A percentile compares a stretch with the other conserved stretches of the same genome.
Evolutionary conservation across 2,888 invertebrate genomes (phyloP).

Genomic region (Gortyna flavago): DNA sequence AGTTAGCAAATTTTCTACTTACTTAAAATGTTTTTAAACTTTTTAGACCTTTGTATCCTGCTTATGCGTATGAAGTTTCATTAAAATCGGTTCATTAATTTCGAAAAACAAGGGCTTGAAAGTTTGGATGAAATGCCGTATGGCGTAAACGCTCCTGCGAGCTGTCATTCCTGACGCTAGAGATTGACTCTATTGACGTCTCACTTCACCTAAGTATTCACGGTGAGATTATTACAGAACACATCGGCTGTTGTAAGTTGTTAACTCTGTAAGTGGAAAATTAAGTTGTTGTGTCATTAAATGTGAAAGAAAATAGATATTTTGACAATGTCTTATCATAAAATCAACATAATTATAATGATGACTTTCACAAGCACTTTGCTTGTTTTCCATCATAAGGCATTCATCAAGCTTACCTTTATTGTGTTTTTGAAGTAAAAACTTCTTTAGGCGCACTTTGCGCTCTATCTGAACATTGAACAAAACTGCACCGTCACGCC

Average conservation of each 20-base stretch:
- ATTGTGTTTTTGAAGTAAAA: not conserved
- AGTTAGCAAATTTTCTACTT: too few species aligned
- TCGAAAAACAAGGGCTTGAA: too few species aligned
- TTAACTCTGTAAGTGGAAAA: constrained; percentile 1
- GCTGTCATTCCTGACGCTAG: not conserved
- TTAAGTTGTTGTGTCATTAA: not conserved
- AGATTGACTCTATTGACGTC: not conserved
- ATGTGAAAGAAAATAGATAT: not conserved
- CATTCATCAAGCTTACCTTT: not conserved
- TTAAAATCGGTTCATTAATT: too few species aligned
- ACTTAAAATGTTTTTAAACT: too few species aligned
- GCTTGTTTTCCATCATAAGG: not conserved
- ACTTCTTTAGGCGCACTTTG: not conserved
- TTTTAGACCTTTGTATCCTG: too few species aligned
- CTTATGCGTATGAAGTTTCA: too few species aligned
- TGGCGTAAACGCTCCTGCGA: too few species aligned
- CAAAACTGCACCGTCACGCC: not conserved
- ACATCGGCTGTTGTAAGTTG: not conserved
- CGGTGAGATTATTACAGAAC: not conserved
- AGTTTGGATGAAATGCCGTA: too few species aligned
- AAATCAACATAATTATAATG: not conserved
- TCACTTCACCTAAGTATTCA: not conserved
- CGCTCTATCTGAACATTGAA: not conserved
- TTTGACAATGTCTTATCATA: not conserved
- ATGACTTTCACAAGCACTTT: not conserved